Percentiles rank a stretch among this genome's conserved stretches.
Conservation (phyloP, 2,888 invertebrate genomes). For the Anodontia alba region DNA sequence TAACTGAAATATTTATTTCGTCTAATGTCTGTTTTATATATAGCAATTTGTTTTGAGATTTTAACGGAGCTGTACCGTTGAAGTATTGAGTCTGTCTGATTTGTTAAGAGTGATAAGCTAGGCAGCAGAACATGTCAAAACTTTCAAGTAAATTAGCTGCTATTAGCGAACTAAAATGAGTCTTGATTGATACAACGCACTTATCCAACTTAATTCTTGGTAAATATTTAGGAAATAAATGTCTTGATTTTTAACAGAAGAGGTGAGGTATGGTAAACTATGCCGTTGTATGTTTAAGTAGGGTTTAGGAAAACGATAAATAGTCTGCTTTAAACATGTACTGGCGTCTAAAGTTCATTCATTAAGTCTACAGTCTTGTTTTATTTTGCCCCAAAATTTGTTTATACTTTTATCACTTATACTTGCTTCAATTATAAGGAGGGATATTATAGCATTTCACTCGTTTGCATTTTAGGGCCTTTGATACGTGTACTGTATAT, state of each 20-base stretch:
- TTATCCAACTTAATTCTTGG: background rate
- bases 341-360: too few relatives aligned
- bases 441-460: too few relatives aligned
- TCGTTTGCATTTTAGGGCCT: too few relatives aligned
- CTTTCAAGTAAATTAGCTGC: background rate
- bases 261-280: background rate
- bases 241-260: background rate
- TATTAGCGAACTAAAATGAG: background rate
- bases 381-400: too few relatives aligned
- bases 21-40: slow-evolving; percentile 8
- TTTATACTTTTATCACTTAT: too few relatives aligned
- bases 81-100: background rate
- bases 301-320: too few relatives aligned
- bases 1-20: background rate
- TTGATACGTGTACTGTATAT: too few relatives aligned
- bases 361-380: too few relatives aligned
- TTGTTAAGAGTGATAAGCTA: background rate
- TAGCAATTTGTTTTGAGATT: slow-evolving; percentile 12
- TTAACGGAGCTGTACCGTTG: background rate
- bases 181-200: slow-evolving; percentile 7
- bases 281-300: too few relatives aligned
- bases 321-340: too few relatives aligned
- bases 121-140: background rate
- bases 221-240: slow-evolving; percentile 2
- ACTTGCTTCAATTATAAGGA: too few relatives aligned